Conservation (phyloP, 2,888 invertebrate species). For the Netelia virgata region DNA sequence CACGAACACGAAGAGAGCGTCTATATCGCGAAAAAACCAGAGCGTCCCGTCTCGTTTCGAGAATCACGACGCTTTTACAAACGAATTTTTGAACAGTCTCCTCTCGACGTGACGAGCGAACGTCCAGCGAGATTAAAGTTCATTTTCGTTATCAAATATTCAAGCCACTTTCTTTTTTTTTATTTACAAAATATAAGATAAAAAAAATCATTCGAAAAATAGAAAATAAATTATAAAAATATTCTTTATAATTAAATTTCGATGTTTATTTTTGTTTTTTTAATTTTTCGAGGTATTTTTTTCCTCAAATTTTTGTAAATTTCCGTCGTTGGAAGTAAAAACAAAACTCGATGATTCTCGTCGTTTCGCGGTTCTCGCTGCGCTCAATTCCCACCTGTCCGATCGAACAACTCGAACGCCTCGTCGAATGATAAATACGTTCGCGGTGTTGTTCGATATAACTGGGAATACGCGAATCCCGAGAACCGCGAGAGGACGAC, state of each 20-base stretch:
- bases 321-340: too few species aligned
- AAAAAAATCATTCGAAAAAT: slow-evolving; percentile 54
- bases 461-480: not conserved
- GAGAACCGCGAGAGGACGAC: slow-evolving; percentile 39
- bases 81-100: not conserved
- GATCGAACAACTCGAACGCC: too few species aligned
- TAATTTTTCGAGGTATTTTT: too few species aligned
- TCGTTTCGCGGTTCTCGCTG: too few species aligned
- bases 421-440: slow-evolving; percentile 74
- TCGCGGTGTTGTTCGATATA: not conserved
- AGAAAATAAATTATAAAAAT: too few species aligned
- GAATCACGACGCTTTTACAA: not conserved
- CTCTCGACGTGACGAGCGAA: not conserved
- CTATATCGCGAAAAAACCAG: not conserved
- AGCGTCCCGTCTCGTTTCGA: not conserved
- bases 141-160: too few species aligned
- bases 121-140: slow-evolving; percentile 28
- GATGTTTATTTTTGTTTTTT: too few species aligned
- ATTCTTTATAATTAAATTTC: too few species aligned
- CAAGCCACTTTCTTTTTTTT: too few species aligned
- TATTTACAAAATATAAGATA: not conserved
- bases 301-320: too few species aligned
- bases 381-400: too few species aligned
- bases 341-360: too few species aligned
- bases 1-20: not conserved